Base-by-base conservation (phyloP, 1,140 invertebrate species). In the Phymastichus coffea region DNA sequence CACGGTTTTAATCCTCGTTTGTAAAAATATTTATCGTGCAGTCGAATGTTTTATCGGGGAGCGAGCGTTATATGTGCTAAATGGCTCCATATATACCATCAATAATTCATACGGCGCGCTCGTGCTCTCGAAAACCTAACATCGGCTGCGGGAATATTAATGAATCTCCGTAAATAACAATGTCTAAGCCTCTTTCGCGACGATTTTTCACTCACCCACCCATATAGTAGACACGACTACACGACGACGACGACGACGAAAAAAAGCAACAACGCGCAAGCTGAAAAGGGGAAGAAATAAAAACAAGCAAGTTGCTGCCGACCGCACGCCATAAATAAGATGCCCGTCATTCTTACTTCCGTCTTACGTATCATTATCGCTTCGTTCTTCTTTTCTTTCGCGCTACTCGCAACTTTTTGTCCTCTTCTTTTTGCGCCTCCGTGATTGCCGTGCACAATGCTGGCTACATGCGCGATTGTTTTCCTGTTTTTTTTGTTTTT, bases 311-410 rank as follows among this genome's bases (percentile, higher is more conserved):
- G n/a, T n/a, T n/a, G n/a, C n/a, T n/a, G 22, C n/a, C 25, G 17
- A 12, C 12, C 28, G 20, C 48, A 22, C 28, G 22, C 41, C 41
- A 28, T 59, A 53, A 58, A 58, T 49, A 58, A 49, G 55, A 57
- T 46, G 28, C 43, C 33, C 43, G 60, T 57, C 49, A 49, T 63
- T 63, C 61, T 44, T 35, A 35, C 43, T 53, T 63, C 37, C 43
- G 49, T 43, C 54, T 40, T 17, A 48, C 49, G 19, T 57, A 63
- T 63, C 61, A 57, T 57, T 52, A 23, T 52, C 49, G 20, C 20
- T 25, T 47, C 3, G 9, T 25, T 47, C 2, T 47, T 52, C 20
- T 25, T 22, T 17, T 38, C 10, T 19, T 40, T 57, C 47, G 38
- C 12, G 9, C 26, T 10, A 40, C 33, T 38, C 26, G 23, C 15